These are phyloP conservation scores for Chlamydotis undulata DNA, from an alignment of 2,113 vertebrate genomes.

Conservation along the genomic window DNA sequence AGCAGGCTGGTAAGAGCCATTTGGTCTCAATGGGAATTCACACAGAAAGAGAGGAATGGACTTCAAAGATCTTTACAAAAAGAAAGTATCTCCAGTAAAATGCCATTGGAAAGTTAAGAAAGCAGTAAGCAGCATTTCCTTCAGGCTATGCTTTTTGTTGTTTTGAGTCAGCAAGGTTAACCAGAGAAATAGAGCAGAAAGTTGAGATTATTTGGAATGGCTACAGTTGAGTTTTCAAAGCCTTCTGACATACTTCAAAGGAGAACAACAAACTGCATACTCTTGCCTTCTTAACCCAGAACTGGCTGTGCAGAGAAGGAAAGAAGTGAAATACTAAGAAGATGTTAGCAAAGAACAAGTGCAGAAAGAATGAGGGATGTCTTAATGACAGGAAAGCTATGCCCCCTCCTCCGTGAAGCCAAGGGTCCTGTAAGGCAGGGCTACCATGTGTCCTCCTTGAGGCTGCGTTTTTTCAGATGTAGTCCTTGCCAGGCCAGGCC, in stretches of 20 bases:
- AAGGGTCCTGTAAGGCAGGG: neutral
- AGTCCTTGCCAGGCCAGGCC: neutral
- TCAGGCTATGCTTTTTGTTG: conserved; percentile 63
- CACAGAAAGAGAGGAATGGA: neutral
- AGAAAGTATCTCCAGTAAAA: conserved; percentile 40
- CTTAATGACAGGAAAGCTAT: neutral
- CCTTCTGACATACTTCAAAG: conserved; percentile 33
- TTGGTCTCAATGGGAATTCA: conserved; percentile 27
- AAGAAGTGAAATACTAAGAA: neutral
- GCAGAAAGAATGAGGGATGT: neutral
- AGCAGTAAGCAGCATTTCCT: conserved; percentile 42
- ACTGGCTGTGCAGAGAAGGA: neutral
- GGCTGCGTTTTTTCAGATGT: neutral
- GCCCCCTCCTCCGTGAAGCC: neutral
- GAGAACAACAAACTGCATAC: conserved; percentile 18
- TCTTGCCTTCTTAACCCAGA: neutral
- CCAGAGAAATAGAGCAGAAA: conserved; percentile 69
- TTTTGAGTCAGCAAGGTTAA: conserved; percentile 69
- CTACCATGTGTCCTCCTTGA: neutral
- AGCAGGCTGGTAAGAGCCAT: neutral
- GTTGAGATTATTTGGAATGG: conserved; percentile 23
- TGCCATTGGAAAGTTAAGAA: conserved; percentile 43
- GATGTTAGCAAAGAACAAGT: neutral
- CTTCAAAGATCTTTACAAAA: conserved; percentile 45
- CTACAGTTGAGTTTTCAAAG: conserved; percentile 53